These are phyloP conservation scores for Campylorhamphus procurvoides DNA, from an alignment of 2,113 vertebrate species.

Conservation along the genomic window DNA sequence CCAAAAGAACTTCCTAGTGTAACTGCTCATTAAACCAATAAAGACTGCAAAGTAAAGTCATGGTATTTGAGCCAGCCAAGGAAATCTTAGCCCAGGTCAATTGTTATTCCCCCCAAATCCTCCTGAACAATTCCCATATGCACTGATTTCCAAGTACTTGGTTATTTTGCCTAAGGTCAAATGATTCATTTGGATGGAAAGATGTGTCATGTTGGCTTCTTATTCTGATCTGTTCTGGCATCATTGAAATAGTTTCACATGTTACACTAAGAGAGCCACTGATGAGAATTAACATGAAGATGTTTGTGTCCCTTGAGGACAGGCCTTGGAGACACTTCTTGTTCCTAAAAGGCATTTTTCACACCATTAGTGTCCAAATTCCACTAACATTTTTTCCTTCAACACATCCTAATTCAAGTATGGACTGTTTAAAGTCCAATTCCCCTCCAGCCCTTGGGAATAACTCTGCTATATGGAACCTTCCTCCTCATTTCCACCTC, in stretches of 20 bases:
- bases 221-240: background rate
- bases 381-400: background rate
- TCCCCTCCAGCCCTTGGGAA: background rate
- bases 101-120: background rate
- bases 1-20: background rate
- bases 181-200: background rate
- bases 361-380: background rate
- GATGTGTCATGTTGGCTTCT: background rate
- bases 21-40: background rate
- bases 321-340: background rate
- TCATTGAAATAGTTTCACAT: background rate
- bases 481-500: background rate
- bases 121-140: background rate
- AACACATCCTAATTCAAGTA: background rate
- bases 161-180: background rate
- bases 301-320: background rate
- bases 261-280: background rate
- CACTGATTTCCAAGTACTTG: background rate
- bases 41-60: background rate
- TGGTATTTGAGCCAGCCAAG: background rate
- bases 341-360: constrained; percentile 6
- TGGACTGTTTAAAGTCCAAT: background rate
- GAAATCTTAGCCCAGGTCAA: background rate
- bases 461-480: background rate
- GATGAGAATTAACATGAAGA: background rate